phyloP scores from a whole-genome alignment of 2,888 invertebrate genomes.

The Asteroscopus sphinx region DNA sequence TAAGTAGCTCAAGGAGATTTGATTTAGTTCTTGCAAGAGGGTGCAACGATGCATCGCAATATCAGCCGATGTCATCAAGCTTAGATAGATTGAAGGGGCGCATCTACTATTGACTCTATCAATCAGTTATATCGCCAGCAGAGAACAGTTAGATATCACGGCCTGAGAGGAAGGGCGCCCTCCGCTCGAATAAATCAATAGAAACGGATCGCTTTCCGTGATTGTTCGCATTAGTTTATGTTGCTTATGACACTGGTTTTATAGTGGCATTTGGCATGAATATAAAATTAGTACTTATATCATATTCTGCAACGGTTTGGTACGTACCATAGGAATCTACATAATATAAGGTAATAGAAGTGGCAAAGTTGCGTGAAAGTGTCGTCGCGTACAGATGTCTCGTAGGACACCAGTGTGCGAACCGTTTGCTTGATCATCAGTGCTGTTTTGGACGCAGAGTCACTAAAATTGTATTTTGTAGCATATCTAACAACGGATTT shows the following conservation, averaged over 20 bases:
- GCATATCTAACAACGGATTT: too few relatives aligned
- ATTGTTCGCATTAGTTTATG: conserved; percentile 51
- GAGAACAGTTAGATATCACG: conserved; percentile 47
- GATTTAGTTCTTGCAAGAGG: conserved; percentile 77
- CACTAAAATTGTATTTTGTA: too few relatives aligned
- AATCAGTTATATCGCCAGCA: conserved; percentile 60
- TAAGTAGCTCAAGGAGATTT: conserved; percentile 64
- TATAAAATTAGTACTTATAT: conserved; percentile 11
- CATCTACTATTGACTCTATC: conserved; percentile 63
- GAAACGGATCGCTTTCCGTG: conserved; percentile 41
- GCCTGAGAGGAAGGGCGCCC: conserved; percentile 37
- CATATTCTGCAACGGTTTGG: neutral
- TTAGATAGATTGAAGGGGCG: conserved; percentile 67
- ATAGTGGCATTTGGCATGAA: conserved; percentile 13
- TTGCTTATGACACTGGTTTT: conserved; percentile 38
- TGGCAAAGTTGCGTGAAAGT: too few relatives aligned
- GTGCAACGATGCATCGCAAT: conserved; percentile 70
- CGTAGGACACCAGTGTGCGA: too few relatives aligned
- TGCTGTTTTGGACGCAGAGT: too few relatives aligned
- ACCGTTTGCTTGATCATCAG: too few relatives aligned
- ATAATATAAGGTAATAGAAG: too few relatives aligned
- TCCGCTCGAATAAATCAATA: conserved; percentile 56
- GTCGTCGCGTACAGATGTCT: too few relatives aligned
- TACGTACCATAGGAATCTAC: neutral
- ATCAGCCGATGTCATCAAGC: conserved; percentile 66